These are phyloP conservation scores for Mirounga angustirostris DNA, from an alignment of 2,113 vertebrate genomes.

Conservation along the genomic window DNA sequence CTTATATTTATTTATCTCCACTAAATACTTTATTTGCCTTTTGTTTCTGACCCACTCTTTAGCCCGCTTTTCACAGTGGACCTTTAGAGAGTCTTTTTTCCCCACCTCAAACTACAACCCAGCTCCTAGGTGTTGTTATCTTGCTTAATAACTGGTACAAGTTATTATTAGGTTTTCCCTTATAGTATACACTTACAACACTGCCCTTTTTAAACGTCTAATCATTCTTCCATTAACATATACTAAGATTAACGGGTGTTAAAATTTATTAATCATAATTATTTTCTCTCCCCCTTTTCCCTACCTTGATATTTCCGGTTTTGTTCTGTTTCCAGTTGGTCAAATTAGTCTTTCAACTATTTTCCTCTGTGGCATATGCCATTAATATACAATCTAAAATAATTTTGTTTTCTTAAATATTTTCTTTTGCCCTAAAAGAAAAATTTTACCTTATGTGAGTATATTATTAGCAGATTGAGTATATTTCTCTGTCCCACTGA, in stretches of 20 bases:
- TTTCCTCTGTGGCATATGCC: not conserved
- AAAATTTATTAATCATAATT: not conserved
- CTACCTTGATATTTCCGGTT: not conserved
- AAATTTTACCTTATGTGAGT: not conserved
- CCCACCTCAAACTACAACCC: accelerated
- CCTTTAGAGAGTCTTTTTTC: not conserved
- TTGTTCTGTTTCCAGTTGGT: not conserved
- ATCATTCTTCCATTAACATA: not conserved
- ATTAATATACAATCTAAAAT: not conserved
- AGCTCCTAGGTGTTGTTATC: not conserved
- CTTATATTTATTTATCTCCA: not conserved
- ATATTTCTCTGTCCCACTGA: not conserved
- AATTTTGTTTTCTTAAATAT: not conserved
- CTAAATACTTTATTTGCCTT: not conserved
- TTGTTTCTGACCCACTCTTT: not conserved
- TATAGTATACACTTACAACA: not conserved
- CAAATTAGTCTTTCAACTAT: not conserved
- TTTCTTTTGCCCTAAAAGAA: not conserved
- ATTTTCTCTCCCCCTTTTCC: not conserved
- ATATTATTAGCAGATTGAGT: not conserved
- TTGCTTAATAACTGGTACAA: not conserved
- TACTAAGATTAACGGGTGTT: not conserved
- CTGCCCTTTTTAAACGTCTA: not conserved
- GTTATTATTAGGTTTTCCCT: not conserved
- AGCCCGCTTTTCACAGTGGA: not conserved